A percentile compares a stretch with the other conserved stretches of the same genome.
Evolutionary conservation across 53 echinoderm and acorn worm species (phyloP).

Genomic region (Paracentrotus lividus): DNA sequence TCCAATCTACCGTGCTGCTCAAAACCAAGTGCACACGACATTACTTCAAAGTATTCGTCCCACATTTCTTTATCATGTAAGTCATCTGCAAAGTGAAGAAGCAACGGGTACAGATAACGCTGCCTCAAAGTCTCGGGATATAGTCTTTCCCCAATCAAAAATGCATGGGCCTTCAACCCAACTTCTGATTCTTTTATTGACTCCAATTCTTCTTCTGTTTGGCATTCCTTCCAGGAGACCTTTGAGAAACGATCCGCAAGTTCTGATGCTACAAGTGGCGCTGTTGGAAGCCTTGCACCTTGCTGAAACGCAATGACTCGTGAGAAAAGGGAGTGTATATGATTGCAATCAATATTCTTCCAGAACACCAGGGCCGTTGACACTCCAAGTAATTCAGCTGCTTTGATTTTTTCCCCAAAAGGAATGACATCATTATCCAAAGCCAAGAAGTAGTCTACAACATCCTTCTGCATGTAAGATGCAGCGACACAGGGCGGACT

Average conservation of each 20-base stretch:
- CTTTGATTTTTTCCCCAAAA: neutral
- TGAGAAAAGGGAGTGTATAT: neutral
- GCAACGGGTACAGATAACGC: neutral
- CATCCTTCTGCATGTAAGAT: neutral
- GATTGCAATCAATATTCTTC: neutral
- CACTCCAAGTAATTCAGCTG: slow-evolving; percentile 10
- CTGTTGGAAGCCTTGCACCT: neutral
- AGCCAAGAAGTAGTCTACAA: neutral
- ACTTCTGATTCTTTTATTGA: neutral
- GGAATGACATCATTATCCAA: neutral
- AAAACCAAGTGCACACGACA: neutral
- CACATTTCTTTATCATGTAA: neutral
- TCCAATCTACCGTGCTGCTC: neutral
- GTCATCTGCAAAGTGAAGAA: neutral
- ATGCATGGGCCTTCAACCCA: neutral
- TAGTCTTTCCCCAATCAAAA: slow-evolving; percentile 1
- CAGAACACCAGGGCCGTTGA: neutral
- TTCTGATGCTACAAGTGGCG: neutral
- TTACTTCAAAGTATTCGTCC: neutral
- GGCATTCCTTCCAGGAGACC: neutral
- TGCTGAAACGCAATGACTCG: neutral
- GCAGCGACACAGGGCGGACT: neutral
- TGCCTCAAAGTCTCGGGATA: neutral
- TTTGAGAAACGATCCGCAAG: neutral
- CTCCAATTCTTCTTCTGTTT: neutral